phyloP scores from a whole-genome alignment of 2,797 vertebrate species.

The Chiloscyllium punctatum region DNA sequence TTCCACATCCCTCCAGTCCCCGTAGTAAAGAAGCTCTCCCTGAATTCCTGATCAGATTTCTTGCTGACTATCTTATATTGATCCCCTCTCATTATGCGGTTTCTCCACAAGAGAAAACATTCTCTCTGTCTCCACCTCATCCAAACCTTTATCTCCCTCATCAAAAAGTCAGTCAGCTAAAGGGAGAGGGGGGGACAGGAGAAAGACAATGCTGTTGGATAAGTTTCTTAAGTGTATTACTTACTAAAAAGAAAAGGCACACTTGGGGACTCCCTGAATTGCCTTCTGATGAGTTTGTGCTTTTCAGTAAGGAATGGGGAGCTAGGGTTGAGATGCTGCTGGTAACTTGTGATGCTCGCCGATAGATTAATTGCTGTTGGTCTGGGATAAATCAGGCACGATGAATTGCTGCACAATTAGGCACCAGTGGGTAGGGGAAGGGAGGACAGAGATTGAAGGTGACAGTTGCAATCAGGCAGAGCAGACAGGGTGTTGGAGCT shows the following conservation, averaged over 20 bases:
- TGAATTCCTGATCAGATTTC: background rate
- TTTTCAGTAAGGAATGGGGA: too few species aligned
- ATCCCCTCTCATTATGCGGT: background rate
- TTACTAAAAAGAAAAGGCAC: background rate
- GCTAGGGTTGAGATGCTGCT: background rate
- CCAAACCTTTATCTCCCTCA: background rate
- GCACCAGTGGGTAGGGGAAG: background rate
- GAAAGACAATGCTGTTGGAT: background rate
- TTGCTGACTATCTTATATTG: background rate
- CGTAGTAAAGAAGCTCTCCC: background rate
- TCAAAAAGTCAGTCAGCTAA: background rate
- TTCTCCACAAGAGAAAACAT: background rate
- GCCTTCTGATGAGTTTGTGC: background rate
- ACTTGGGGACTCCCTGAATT: background rate
- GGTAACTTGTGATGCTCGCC: background rate
- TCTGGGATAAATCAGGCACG: background rate
- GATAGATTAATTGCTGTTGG: conserved; percentile 20
- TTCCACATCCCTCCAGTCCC: too few species aligned
- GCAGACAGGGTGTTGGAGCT: background rate
- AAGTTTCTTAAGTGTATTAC: background rate
- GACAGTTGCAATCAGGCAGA: background rate
- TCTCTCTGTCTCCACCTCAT: background rate
- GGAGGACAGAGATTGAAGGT: background rate
- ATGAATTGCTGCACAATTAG: background rate
- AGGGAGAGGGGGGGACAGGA: background rate